Conservation (phyloP, 1,140 invertebrate genomes). For the Triops cancriformis region DNA sequence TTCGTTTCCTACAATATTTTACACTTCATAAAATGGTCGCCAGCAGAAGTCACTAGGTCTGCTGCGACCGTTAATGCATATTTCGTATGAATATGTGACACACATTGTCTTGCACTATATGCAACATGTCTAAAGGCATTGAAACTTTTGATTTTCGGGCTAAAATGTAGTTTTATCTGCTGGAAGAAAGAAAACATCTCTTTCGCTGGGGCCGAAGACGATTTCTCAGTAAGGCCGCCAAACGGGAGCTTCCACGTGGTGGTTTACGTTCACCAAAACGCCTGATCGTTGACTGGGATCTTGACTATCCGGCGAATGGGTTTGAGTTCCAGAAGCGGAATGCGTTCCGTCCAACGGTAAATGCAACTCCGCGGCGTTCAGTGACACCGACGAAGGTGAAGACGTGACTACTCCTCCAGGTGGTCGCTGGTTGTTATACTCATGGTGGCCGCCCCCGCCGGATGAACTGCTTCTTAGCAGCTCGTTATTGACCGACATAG, state of each 20-base stretch:
- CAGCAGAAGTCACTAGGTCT: no score
- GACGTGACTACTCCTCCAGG: neutral
- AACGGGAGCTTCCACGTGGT: neutral
- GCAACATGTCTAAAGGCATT: no score
- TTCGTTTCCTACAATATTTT: no score
- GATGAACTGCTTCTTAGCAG: neutral
- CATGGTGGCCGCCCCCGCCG: neutral
- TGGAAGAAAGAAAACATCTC: neutral
- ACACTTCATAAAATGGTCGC: no score
- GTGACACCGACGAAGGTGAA: neutral
- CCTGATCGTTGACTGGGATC: neutral
- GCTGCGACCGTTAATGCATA: no score
- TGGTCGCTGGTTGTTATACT: neutral
- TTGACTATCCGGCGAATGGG: neutral
- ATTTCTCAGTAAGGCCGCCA: neutral
- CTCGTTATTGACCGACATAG: neutral
- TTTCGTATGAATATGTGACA: no score
- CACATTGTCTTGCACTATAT: no score
- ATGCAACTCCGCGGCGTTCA: neutral
- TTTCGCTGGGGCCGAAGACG: no score
- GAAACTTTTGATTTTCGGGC: neutral
- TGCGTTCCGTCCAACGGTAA: slow-evolving; percentile 4
- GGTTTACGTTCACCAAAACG: neutral
- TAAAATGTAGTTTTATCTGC: neutral
- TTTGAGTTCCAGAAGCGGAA: neutral